Conservation (phyloP, 2,113 vertebrate genomes). For the Periophthalmodon schlosseri region DNA sequence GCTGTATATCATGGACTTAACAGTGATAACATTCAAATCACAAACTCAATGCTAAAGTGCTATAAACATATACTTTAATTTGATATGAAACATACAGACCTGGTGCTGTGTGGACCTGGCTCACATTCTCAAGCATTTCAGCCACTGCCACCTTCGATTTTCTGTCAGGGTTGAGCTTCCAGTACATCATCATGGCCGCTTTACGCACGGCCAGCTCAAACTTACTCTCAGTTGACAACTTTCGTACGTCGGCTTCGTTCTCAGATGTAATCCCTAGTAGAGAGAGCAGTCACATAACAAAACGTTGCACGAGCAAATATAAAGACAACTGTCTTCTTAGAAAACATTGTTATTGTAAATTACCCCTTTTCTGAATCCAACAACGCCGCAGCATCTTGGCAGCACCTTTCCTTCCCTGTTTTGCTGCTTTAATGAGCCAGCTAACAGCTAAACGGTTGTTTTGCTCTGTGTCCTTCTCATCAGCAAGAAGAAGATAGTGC, state of each 20-base stretch:
- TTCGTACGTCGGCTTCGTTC: conserved; percentile 86
- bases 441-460: conserved; percentile 84
- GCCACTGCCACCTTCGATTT: conserved; percentile 87
- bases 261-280: conserved; percentile 86
- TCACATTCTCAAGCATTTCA: conserved; percentile 92
- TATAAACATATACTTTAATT: neutral
- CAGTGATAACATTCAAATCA: neutral
- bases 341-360: neutral
- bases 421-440: conserved; percentile 90
- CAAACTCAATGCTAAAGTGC: neutral
- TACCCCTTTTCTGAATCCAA: conserved; percentile 88
- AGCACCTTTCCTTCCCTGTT: conserved; percentile 88
- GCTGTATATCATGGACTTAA: conserved; percentile 14
- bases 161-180: conserved; percentile 93
- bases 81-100: conserved; percentile 67
- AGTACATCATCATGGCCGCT: conserved; percentile 94
- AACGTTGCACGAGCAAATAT: neutral
- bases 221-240: conserved; percentile 86
- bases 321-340: neutral
- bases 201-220: conserved; percentile 92
- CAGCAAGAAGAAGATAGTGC: conserved; percentile 84
- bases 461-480: conserved; percentile 79
- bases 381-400: conserved; percentile 84
- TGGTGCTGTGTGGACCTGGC: conserved; percentile 81
- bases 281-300: neutral